Percentiles rank a stretch among this genome's conserved stretches.
Evolutionary conservation across 2,113 vertebrate genomes (phyloP).

Genomic region (Otocyon megalotis): DNA sequence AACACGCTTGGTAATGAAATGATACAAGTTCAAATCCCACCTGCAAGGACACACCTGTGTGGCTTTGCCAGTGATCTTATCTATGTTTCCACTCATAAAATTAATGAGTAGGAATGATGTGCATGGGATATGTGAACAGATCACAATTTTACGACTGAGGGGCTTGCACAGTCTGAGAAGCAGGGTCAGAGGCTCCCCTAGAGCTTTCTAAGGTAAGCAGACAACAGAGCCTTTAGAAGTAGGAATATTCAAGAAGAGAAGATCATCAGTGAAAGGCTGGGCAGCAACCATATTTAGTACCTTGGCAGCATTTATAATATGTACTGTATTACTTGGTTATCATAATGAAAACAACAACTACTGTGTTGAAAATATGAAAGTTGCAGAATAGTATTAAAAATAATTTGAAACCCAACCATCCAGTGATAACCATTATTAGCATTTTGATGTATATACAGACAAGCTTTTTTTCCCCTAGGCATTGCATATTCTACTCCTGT

Average conservation of each 20-base stretch:
- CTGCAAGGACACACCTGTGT: neutral
- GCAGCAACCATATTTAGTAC: neutral
- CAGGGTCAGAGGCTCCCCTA: neutral
- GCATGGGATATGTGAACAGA: neutral
- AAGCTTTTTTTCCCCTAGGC: accelerated
- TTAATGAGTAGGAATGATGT: neutral
- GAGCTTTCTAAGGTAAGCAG: neutral
- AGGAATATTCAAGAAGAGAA: neutral
- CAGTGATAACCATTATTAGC: neutral
- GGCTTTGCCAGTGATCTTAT: neutral
- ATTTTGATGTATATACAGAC: neutral
- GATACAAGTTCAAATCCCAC: neutral
- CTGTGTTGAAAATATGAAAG: slow-evolving; percentile 21
- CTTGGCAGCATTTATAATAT: neutral
- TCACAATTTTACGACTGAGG: neutral
- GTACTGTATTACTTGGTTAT: neutral
- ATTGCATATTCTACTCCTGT: neutral
- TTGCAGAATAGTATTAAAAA: neutral
- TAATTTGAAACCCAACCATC: neutral
- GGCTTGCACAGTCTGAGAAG: neutral
- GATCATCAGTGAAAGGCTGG: neutral
- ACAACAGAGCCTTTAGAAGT: neutral
- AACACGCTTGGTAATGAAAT: neutral
- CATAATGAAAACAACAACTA: neutral
- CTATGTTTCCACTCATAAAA: slow-evolving; percentile 30